Evolutionary conservation across 1,140 invertebrate genomes (phyloP), one percentile per base, ranked within the genome.

Genomic region (Zaprionus capensis): DNA sequence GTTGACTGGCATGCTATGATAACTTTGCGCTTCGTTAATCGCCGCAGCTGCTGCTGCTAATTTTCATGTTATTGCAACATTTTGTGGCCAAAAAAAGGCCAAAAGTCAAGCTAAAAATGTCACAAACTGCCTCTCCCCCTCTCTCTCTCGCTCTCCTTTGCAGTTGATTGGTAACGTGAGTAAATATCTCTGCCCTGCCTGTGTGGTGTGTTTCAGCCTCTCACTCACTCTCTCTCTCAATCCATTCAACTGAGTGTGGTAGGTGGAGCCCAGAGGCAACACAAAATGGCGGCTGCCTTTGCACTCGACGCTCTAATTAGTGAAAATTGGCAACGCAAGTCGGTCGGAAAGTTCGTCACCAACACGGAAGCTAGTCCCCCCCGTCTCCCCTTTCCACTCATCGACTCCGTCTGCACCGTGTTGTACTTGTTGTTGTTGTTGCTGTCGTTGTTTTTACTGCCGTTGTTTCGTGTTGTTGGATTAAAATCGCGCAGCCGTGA

Each of bases 11-110:
- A n/a, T 71, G 86, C 82, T 90, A 82, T 90, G 85, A 90, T 91
- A 90, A 90, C 86, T 85, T 90, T 85, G 85, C 85, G 85, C 86
- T 90, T 85, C 86, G 85, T 71, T 90, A 90, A 90, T 90, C 85
- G 86, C 79, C 65, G 76, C 85, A 90, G 76, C 86, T 90, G 85
- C 41, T 63, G 63, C 59, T 71, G 49, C 71, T 77, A 77, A 78
- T 78, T 78, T 78, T 78, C 41, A 75, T 78, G 72, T 78, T 75
- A 63, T 70, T 70, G 11, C 59, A 41, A 64, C 61, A 71, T 71
- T 66, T 62, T 72, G 49, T 63, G 41, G 22, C 57, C 34, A 64
- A 65, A 75, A 71, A 66, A 78, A 63, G 7, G 5, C 22, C 26
- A 62, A 78, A 74, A 71, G 20, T 75, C 56, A 17, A 70, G 66